Percentiles rank a stretch among this genome's conserved stretches.
Conservation (phyloP, 2,888 invertebrate species). For the Aproaerema taeniolella region DNA sequence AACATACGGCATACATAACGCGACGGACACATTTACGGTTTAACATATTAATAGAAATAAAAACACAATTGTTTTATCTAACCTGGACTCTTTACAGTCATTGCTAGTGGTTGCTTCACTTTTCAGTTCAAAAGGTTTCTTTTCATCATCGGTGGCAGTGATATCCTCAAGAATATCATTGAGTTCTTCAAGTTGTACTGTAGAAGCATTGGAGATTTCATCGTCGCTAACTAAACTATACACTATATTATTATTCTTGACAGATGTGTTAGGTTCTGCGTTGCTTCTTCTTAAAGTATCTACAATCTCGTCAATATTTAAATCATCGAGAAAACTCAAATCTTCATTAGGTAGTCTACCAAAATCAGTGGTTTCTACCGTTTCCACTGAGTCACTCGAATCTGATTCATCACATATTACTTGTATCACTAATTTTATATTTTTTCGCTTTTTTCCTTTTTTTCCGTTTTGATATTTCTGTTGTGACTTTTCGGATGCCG, state of each 20-base stretch:
- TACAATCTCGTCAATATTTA: conserved; percentile 55
- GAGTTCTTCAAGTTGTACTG: conserved; percentile 4
- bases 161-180: too few species aligned
- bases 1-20: too few species aligned
- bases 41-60: too few species aligned
- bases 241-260: not conserved
- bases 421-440: conserved; percentile 42
- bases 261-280: not conserved
- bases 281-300: conserved; percentile 34
- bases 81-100: too few species aligned
- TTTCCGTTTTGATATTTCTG: conserved; percentile 13
- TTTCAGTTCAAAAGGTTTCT: too few species aligned
- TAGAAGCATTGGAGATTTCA: conserved; percentile 5
- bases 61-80: too few species aligned
- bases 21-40: too few species aligned
- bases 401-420: conserved; percentile 27
- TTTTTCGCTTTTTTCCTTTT: conserved; percentile 22
- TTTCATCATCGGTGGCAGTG: too few species aligned
- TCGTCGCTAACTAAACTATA: not conserved
- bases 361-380: conserved; percentile 1
- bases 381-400: conserved; percentile 22
- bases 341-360: conserved; percentile 28
- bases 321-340: conserved; percentile 53
- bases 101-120: too few species aligned
- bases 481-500: conserved; percentile 14